phyloP scores from a whole-genome alignment of 2,113 vertebrate species.

The Vulpes lagopus region DNA sequence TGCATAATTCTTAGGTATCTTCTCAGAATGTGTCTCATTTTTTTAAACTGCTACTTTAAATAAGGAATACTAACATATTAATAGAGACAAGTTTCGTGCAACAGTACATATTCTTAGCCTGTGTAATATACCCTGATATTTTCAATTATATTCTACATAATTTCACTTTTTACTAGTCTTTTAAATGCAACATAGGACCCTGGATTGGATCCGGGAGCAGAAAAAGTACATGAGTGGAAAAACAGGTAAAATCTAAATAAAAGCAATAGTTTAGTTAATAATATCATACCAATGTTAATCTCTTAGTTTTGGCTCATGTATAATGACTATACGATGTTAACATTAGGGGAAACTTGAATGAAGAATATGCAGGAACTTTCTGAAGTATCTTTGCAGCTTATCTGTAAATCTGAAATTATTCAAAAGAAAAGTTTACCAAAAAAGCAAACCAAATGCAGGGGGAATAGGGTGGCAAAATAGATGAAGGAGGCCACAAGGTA shows the following conservation, averaged over 20 bases:
- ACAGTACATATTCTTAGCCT: background rate
- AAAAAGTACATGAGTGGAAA: background rate
- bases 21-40: background rate
- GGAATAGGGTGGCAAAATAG: background rate
- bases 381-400: background rate
- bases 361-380: background rate
- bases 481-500: background rate
- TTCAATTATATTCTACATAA: background rate
- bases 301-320: background rate
- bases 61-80: background rate
- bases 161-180: background rate
- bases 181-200: background rate
- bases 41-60: background rate
- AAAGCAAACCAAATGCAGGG: background rate
- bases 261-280: background rate
- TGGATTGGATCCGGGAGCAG: background rate
- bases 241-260: background rate
- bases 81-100: constrained; percentile 20
- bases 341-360: background rate
- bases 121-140: background rate
- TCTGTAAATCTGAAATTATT: background rate
- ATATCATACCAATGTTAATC: background rate
- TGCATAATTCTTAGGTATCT: background rate
- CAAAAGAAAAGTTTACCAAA: background rate
- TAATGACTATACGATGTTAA: background rate